These are phyloP conservation scores for Colaptes auratus DNA, from an alignment of 2,113 vertebrate species.

Conservation along the genomic window DNA sequence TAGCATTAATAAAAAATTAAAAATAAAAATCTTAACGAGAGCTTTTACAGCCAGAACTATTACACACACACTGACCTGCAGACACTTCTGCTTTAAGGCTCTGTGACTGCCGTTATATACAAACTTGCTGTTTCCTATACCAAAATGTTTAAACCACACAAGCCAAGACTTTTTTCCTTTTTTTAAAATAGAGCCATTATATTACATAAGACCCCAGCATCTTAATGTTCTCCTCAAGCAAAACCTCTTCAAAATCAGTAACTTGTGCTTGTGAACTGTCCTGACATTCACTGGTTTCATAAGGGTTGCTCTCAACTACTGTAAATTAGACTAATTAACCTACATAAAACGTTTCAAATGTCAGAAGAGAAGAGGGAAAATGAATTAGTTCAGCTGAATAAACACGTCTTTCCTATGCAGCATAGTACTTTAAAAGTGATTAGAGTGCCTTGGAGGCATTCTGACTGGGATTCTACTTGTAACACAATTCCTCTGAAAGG, in stretches of 20 bases:
- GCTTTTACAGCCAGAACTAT: slow-evolving; percentile 23
- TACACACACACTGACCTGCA: background rate
- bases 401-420: background rate
- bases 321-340: slow-evolving; percentile 37
- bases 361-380: background rate
- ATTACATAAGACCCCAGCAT: background rate
- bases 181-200: background rate
- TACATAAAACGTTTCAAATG: background rate
- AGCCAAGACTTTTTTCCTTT: background rate
- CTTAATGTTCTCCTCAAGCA: background rate
- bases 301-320: background rate
- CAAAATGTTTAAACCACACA: slow-evolving; percentile 37
- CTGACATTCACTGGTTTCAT: slow-evolving; percentile 1
- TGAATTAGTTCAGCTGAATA: background rate
- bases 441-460: background rate
- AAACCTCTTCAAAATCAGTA: background rate
- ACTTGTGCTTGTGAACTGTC: background rate
- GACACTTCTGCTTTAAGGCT: background rate
- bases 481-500: background rate
- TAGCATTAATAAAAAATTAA: background rate
- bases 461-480: background rate
- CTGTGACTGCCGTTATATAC: slow-evolving; percentile 15
- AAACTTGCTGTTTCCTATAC: background rate
- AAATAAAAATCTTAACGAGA: background rate
- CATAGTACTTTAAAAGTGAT: background rate